Base-by-base conservation (phyloP, 2,113 vertebrate genomes). In the Hippocampus guttulatus region DNA sequence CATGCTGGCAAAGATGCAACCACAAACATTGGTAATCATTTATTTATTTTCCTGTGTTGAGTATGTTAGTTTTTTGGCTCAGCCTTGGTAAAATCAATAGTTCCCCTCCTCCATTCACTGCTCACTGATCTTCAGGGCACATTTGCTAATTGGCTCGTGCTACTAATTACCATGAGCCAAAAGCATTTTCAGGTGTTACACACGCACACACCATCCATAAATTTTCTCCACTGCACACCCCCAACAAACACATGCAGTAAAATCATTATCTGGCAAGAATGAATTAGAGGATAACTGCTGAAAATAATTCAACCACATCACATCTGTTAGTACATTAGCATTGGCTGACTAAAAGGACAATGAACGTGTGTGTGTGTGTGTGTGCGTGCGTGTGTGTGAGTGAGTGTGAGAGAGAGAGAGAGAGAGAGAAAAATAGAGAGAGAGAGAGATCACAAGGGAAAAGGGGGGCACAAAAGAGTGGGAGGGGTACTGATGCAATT, bases 141-240 rank as follows among this genome's bases (percentile, higher is more conserved):
- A 1, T 1, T 70, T 70, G 70, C 74, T 88, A 82, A 89, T 73
- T 77, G 73, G 69, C 75, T 74, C 81, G 75, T 74, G 69, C 68
- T 74, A 49, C 78, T 78, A 85, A 84, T 85, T 81, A 80, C 18
- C 61, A 64, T 76, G 54, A 76, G n/a, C 8, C 52, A 33, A 9
- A 30, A 61, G 51, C 23, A 30, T 73, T 67, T 68, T 61, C 41
- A 79, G 71, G 62, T 77, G 64, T 66, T 18, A 43, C 57, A 52
- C 64, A 52, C 6, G 63, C 60, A 43, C 63, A 64, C 20, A 25
- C 14, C 20, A 52, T 55, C 72, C 54, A 78, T 25, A 21, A 8
- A 69, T 5, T 47, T 38, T 68, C 20, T 41, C 51, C 41, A 33
- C 27, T 38, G 64, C 70, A 55, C 55, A 67, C 69, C 43, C 45